phyloP scores from a whole-genome alignment of 2,888 invertebrate species.

The Caenorhabditis sp. region DNA sequence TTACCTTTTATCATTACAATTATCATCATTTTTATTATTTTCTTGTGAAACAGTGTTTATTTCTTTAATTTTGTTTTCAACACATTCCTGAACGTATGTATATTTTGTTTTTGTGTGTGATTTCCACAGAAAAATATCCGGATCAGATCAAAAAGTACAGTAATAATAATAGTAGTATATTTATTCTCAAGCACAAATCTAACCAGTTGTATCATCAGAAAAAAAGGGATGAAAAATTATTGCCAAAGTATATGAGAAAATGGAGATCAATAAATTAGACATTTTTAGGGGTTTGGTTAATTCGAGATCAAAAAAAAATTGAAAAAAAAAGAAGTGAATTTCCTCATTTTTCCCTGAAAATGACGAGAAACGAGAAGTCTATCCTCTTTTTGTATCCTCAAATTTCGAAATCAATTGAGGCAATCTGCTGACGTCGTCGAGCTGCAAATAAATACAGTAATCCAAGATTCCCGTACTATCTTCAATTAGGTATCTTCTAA shows the following conservation, averaged over 20 bases:
- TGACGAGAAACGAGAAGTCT: constrained; percentile 2
- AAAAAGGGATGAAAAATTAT: too few species aligned
- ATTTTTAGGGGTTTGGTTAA: neutral
- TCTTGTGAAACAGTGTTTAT: neutral
- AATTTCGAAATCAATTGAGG: constrained; percentile 51
- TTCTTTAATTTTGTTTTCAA: neutral
- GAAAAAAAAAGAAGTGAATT: neutral
- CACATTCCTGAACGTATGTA: constrained; percentile 1
- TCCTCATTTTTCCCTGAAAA: neutral
- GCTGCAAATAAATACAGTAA: constrained; percentile 55
- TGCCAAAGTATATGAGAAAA: neutral
- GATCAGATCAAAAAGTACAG: too few species aligned
- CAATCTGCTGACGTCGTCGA: constrained; percentile 64
- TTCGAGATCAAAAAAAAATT: neutral
- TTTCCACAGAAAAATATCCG: too few species aligned
- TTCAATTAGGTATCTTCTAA: too few species aligned
- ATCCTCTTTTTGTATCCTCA: constrained; percentile 58
- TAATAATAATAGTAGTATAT: neutral
- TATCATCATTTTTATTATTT: neutral
- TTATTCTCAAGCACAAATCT: constrained; percentile 3
- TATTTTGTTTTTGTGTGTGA: too few species aligned
- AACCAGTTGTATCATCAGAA: neutral
- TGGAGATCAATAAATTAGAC: neutral
- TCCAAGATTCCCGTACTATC: too few species aligned
- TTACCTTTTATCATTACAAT: too few species aligned